Conservation (phyloP, 2,888 invertebrate species). For the Papilio gigon region DNA sequence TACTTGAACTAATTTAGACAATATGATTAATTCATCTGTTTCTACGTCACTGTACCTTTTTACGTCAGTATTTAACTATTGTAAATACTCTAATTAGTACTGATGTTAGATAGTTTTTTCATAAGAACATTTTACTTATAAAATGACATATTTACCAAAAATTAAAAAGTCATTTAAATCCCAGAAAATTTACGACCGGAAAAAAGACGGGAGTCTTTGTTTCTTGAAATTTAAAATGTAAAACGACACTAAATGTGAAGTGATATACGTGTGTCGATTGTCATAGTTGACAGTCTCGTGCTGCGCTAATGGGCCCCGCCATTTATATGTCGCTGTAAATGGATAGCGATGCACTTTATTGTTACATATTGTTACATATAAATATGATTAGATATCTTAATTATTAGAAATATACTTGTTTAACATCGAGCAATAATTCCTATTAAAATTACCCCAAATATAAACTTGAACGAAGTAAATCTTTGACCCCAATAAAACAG, state of each 20-base stretch:
- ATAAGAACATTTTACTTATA: too few relatives aligned
- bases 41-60: neutral
- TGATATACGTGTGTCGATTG: neutral
- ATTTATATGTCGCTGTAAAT: conserved; percentile 3
- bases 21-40: neutral
- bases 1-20: neutral
- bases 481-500: neutral
- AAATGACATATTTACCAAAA: too few relatives aligned
- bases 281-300: conserved; percentile 5
- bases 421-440: too few relatives aligned
- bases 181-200: neutral
- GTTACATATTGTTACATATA: neutral
- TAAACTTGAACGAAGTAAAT: neutral
- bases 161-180: neutral
- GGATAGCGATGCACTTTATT: neutral
- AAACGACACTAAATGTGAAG: neutral
- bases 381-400: neutral
- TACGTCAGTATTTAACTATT: conserved; percentile 1
- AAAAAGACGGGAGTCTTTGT: too few relatives aligned
- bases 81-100: too few relatives aligned
- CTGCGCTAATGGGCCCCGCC: neutral
- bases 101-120: too few relatives aligned
- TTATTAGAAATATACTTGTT: too few relatives aligned
- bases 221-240: neutral
- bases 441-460: too few relatives aligned